Evolutionary conservation across 2,113 vertebrate genomes (phyloP).

Genomic region (Chloropsis hardwickii): DNA sequence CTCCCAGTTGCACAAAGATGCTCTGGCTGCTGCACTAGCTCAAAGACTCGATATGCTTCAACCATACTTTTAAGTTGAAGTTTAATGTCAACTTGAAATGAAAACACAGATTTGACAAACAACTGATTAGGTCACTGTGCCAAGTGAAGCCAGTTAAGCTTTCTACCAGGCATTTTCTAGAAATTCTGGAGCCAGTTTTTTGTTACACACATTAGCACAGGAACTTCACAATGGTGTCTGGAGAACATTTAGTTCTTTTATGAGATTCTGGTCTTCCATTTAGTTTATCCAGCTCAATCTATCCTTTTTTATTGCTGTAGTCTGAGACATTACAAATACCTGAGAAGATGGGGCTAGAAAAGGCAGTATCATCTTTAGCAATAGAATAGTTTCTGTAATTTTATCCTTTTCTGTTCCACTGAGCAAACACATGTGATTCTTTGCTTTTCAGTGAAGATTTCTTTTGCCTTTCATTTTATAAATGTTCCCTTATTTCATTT

Average conservation of each 20-base stretch:
- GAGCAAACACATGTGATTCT: background rate
- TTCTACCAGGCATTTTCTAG: background rate
- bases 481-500: background rate
- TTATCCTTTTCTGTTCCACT: background rate
- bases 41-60: background rate
- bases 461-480: background rate
- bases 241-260: slow-evolving; percentile 13
- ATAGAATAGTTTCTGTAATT: background rate
- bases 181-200: background rate
- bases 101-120: background rate
- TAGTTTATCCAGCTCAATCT: background rate
- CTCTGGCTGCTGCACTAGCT: background rate
- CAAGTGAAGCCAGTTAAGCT: background rate
- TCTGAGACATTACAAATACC: background rate
- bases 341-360: background rate
- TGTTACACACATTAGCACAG: background rate
- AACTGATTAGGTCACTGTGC: background rate
- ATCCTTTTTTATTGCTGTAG: background rate
- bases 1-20: background rate
- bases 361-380: background rate
- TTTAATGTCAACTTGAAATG: background rate
- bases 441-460: background rate
- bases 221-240: background rate
- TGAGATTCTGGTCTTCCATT: background rate
- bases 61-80: background rate